Evolutionary conservation across 2,888 invertebrate species (phyloP).

Genomic region (Eustalomyia histrio): DNA sequence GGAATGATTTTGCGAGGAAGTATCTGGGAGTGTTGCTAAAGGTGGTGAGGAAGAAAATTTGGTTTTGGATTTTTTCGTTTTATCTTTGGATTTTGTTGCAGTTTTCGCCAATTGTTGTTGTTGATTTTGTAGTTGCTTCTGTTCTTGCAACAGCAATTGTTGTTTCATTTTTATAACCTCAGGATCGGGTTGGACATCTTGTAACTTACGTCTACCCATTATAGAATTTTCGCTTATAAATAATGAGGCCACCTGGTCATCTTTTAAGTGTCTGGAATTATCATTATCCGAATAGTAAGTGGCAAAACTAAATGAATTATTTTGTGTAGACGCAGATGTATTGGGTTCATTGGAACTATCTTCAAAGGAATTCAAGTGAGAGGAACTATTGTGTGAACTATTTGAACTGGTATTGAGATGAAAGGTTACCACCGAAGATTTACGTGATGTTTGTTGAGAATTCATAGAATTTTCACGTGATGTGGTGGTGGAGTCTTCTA

Average conservation of each 20-base stretch:
- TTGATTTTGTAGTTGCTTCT: constrained; percentile 63
- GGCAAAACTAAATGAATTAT: constrained; percentile 73
- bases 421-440: constrained; percentile 78
- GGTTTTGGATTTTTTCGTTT: constrained; percentile 53
- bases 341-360: constrained; percentile 36
- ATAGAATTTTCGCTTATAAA: constrained; percentile 71
- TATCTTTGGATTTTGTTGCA: constrained; percentile 58
- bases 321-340: constrained; percentile 45
- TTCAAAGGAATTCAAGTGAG: constrained; percentile 49
- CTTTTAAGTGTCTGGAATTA: constrained; percentile 37
- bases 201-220: constrained; percentile 74
- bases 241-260: constrained; percentile 32
- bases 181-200: constrained; percentile 76
- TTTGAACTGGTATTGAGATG: constrained; percentile 68
- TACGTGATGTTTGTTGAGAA: constrained; percentile 74
- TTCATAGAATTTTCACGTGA: constrained; percentile 69
- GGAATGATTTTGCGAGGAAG: constrained; percentile 50
- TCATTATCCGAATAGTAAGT: constrained; percentile 69
- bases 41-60: constrained; percentile 18
- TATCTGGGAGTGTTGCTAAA: too few species aligned
- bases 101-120: constrained; percentile 44
- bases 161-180: constrained; percentile 76
- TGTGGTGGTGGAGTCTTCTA: constrained; percentile 68
- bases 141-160: constrained; percentile 68
- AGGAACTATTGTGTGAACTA: constrained; percentile 65